Conservation (phyloP, 2,797 vertebrate species). For the Alfaro cultratus region DNA sequence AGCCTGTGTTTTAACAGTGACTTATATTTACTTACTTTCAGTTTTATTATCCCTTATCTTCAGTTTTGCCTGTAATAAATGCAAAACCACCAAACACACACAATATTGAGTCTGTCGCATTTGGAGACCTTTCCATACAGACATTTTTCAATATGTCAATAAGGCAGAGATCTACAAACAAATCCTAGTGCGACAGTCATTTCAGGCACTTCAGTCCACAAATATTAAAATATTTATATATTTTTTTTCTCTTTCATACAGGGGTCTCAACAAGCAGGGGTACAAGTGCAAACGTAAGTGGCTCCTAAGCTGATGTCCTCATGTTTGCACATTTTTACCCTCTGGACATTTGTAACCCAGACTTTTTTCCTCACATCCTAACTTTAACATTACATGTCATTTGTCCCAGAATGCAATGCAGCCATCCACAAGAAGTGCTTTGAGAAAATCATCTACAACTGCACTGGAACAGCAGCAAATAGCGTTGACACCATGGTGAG, state of each 20-base stretch:
- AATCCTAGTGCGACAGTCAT: background rate
- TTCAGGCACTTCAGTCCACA: background rate
- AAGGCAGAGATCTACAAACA: background rate
- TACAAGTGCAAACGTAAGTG: conserved; percentile 98
- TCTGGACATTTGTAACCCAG: conserved; percentile 1
- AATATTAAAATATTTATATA: background rate
- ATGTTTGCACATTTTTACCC: background rate
- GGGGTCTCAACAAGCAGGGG: conserved; percentile 98
- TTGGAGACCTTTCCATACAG: background rate
- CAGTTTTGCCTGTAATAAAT: conserved; percentile 6
- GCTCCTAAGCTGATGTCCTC: conserved; percentile 3
- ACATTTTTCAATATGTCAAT: background rate
- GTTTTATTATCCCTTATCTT: conserved; percentile 1
- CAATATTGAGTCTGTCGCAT: background rate
- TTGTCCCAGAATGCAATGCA: conserved; percentile 92
- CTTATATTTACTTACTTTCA: background rate
- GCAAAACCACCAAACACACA: background rate
- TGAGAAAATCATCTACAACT: conserved; percentile 95
- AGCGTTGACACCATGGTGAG: conserved; percentile 89
- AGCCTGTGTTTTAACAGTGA: background rate
- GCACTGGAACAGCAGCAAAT: conserved; percentile 94
- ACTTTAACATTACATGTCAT: conserved; percentile 14
- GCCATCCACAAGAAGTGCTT: conserved; percentile 99
- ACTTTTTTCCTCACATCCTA: background rate
- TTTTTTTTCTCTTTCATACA: conserved; percentile 62